Percentiles rank a stretch among this genome's conserved stretches.
These are phyloP conservation scores for Sprattus sprattus DNA, from an alignment of 2,113 vertebrate genomes.

Conservation along the genomic window DNA sequence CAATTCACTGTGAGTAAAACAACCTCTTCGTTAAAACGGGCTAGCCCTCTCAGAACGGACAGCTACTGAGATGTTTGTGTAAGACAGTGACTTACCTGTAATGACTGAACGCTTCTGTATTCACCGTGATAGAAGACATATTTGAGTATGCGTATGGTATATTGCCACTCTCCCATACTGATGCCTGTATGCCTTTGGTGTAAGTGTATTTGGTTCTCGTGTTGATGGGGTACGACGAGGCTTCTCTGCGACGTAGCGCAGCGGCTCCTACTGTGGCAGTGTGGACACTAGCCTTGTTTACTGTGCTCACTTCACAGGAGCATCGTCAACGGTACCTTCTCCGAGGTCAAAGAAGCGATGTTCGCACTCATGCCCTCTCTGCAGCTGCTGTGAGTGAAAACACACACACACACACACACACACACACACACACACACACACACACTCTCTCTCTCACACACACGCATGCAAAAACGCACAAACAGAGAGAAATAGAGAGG, in stretches of 20 bases:
- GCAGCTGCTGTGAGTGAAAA: slow-evolving; percentile 89
- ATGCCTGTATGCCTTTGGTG: not conserved
- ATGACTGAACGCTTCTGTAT: not conserved
- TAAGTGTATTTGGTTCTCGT: not conserved
- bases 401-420: not conserved
- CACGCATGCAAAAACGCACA: not conserved
- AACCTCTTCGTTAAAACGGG: not conserved
- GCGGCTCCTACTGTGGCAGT: not conserved
- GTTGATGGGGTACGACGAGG: not conserved
- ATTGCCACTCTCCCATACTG: not conserved
- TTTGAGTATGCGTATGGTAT: not conserved
- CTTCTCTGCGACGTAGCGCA: not conserved
- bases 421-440: not conserved
- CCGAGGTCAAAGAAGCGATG: slow-evolving; percentile 92
- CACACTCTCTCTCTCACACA: not conserved
- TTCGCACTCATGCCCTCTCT: slow-evolving; percentile 91
- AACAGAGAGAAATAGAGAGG: not conserved
- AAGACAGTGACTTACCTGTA: not conserved
- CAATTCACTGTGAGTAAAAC: slow-evolving; percentile 84
- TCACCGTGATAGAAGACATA: not conserved
- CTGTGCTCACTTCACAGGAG: slow-evolving; percentile 72
- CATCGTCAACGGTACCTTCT: slow-evolving; percentile 93
- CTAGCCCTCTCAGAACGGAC: not conserved
- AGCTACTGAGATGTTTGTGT: not conserved
- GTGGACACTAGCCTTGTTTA: not conserved